phyloP scores from a whole-genome alignment of 2,797 vertebrate genomes.

The Myotis planiceps region DNA sequence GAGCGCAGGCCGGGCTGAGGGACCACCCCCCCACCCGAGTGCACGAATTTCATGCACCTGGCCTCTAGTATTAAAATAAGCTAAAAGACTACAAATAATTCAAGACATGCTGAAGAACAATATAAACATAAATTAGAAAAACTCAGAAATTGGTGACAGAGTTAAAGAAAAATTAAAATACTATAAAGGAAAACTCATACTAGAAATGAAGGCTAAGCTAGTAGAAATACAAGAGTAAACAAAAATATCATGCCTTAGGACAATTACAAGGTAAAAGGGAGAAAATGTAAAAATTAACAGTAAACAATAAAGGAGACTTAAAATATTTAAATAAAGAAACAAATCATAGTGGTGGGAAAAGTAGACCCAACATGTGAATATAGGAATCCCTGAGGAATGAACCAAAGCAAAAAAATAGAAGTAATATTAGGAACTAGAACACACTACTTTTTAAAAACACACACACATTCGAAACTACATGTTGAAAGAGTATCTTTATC shows the following conservation, averaged over 20 bases:
- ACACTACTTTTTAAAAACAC: neutral
- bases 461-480: neutral
- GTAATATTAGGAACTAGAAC: neutral
- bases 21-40: too few species aligned
- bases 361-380: neutral
- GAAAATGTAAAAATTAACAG: neutral
- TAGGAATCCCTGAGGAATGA: neutral
- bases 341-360: neutral
- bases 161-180: neutral
- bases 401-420: neutral
- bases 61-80: neutral
- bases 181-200: neutral
- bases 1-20: too few species aligned
- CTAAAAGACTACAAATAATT: neutral
- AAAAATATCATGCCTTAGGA: neutral
- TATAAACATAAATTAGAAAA: neutral
- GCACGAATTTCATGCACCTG: too few species aligned
- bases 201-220: neutral
- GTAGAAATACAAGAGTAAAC: neutral
- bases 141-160: neutral
- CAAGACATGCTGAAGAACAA: neutral
- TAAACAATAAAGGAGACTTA: neutral
- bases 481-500: neutral
- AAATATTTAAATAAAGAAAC: neutral
- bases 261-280: neutral